These are phyloP conservation scores for Herpailurus yagouaroundi DNA, from an alignment of 2,113 vertebrate genomes.

Conservation along the genomic window DNA sequence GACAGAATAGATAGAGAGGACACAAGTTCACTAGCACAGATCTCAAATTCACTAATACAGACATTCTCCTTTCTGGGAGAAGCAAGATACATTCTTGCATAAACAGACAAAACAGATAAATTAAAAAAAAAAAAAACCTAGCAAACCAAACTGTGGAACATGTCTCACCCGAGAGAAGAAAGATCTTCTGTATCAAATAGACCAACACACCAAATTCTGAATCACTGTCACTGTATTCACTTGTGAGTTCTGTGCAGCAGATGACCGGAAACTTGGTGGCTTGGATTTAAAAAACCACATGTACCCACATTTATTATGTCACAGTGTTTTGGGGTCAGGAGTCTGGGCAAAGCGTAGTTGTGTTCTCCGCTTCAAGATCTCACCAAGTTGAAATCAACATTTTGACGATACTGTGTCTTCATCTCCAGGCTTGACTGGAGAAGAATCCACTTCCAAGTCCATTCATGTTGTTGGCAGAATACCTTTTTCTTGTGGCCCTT, in stretches of 20 bases:
- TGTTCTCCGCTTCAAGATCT: neutral
- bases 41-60: neutral
- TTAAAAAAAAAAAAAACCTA: neutral
- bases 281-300: neutral
- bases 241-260: neutral
- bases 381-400: neutral
- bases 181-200: neutral
- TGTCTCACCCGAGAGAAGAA: neutral
- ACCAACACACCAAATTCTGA: neutral
- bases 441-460: neutral
- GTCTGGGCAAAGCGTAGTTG: neutral
- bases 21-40: neutral
- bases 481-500: neutral
- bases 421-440: neutral
- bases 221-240: neutral
- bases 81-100: neutral
- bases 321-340: neutral
- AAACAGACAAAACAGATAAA: neutral
- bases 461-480: neutral
- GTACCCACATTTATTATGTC: neutral
- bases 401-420: neutral
- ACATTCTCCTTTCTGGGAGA: neutral
- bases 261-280: neutral
- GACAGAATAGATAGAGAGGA: no score
- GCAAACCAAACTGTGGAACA: neutral